phyloP scores from a whole-genome alignment of 2,113 vertebrate species.

The Mungos mungo region DNA sequence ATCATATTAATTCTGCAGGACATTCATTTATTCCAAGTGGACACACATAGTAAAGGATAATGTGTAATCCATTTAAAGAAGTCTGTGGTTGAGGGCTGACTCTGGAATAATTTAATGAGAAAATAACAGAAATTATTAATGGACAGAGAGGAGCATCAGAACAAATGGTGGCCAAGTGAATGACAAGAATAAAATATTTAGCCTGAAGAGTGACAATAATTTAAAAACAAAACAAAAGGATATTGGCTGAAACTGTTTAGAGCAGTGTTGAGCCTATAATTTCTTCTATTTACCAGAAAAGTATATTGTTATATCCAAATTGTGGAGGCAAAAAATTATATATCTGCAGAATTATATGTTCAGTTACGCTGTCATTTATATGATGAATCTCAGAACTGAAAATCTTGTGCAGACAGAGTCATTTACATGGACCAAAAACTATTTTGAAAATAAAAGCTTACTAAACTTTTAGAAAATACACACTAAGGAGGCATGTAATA shows the following conservation, averaged over 20 bases:
- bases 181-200: not conserved
- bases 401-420: not conserved
- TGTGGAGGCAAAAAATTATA: not conserved
- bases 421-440: not conserved
- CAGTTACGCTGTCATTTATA: not conserved
- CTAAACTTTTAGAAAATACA: not conserved
- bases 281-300: not conserved
- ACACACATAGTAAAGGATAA: not conserved
- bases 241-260: not conserved
- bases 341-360: not conserved
- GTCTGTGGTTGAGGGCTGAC: not conserved
- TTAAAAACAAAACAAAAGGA: not conserved
- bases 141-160: not conserved
- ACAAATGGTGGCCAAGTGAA: not conserved
- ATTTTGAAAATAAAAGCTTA: conserved; percentile 10
- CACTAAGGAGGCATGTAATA: not conserved
- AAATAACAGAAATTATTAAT: not conserved
- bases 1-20: not conserved
- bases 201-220: not conserved
- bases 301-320: not conserved
- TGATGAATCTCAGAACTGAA: not conserved
- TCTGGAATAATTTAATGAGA: not conserved
- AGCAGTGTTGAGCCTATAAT: not conserved
- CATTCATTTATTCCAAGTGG: not conserved
- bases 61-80: not conserved